phyloP scores from a whole-genome alignment of 2,113 vertebrate genomes.

The Galeopterus variegatus region DNA sequence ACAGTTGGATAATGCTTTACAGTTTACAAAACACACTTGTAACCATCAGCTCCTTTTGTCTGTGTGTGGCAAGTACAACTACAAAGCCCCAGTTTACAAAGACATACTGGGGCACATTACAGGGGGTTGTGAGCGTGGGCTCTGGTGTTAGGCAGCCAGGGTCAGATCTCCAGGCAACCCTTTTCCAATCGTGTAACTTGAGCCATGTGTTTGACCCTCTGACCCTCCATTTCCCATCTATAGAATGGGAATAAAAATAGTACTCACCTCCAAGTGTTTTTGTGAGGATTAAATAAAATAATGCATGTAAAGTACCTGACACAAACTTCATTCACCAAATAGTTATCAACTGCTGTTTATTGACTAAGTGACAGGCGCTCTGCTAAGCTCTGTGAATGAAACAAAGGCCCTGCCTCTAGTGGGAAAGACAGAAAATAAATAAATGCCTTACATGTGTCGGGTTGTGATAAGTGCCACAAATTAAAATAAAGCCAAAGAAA shows the following conservation, averaged over 20 bases:
- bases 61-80: background rate
- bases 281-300: constrained; percentile 19
- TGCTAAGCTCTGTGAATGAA: background rate
- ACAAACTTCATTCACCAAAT: background rate
- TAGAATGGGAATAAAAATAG: background rate
- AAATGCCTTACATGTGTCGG: background rate
- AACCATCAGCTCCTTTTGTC: background rate
- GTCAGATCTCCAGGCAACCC: too few relatives aligned
- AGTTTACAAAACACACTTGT: background rate
- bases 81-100: background rate
- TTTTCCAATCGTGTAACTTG: background rate
- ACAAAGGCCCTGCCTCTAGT: background rate
- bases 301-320: background rate
- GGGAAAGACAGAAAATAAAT: background rate
- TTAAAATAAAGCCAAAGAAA: background rate
- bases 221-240: background rate
- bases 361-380: background rate
- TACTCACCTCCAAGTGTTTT: background rate
- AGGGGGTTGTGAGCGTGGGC: background rate
- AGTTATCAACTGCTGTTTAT: background rate
- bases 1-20: background rate
- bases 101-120: rapidly evolving
- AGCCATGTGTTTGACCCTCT: background rate
- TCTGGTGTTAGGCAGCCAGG: background rate
- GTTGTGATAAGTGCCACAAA: background rate